These are phyloP conservation scores for Hassar affinis DNA, from an alignment of 2,113 vertebrate genomes.

Conservation along the genomic window DNA sequence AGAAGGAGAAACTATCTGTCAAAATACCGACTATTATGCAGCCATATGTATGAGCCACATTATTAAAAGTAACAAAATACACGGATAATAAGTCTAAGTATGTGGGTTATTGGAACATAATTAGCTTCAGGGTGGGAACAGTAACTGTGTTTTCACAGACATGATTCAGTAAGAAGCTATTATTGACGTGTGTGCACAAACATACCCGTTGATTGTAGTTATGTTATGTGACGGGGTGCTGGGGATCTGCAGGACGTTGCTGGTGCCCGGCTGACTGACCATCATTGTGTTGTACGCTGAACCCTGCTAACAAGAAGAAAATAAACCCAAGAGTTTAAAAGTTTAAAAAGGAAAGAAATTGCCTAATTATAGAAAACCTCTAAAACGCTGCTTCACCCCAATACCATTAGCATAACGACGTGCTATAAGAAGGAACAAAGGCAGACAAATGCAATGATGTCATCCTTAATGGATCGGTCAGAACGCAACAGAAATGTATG, in stretches of 20 bases:
- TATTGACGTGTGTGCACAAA: conserved; percentile 53
- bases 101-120: background rate
- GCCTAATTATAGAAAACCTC: background rate
- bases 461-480: conserved; percentile 28
- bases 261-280: conserved; percentile 86
- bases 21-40: background rate
- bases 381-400: conserved; percentile 14
- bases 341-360: background rate
- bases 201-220: conserved; percentile 80
- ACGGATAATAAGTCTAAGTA: too few species aligned
- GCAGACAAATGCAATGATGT: conserved; percentile 23
- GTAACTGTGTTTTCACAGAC: too few species aligned
- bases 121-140: background rate
- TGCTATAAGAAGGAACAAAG: conserved; percentile 7
- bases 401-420: conserved; percentile 21
- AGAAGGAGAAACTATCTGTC: background rate
- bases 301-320: conserved; percentile 70
- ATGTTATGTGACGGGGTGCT: conserved; percentile 83
- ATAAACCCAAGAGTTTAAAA: conserved; percentile 5
- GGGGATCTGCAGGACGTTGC: conserved; percentile 88
- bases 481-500: conserved; percentile 12
- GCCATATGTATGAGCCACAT: background rate
- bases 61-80: too few species aligned
- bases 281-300: conserved; percentile 95
- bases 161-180: too few species aligned